Base-by-base conservation (phyloP, 1,140 invertebrate species). In the Drosophila pseudoananassae region DNA sequence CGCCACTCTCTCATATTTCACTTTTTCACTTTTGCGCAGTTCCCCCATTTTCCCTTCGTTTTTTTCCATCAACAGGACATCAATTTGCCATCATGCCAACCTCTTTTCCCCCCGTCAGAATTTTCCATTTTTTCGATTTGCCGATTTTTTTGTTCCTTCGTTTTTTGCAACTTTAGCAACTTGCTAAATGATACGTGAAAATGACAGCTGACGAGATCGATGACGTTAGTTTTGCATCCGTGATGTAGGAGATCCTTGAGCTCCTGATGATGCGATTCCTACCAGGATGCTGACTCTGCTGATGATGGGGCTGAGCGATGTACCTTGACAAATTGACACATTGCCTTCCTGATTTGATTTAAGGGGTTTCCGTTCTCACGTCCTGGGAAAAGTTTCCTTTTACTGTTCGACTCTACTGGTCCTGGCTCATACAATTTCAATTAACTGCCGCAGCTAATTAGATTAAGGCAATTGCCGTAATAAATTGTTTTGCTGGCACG, bases 181-280 rank as follows among this genome's bases (percentile, higher is more conserved):
- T 84, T 90, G 84, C 87, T 89, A 88, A 89, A 89, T 89, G 84
- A 89, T 89, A 89, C 85, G 85, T 89, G 85, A 89, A 89, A 89
- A 89, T 89, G 85, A 89, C 85, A 89, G 87, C 76, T 84, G 84
- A 89, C 85, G 85, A 89, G 85, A 89, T 89, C 85, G 85, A 89
- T 89, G 85, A 89, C 87, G 79, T 81, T 89, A 90, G 84, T 88
- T 88, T 89, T 88, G 72, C 83, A 83, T 84, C 71, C 72, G 47
- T 59, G 76, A 70, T 52, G 59, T 25, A 60, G 59, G 60, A 75
- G 71, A 70, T 56, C 51, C 69, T 51, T 33, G 68, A 73, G 38
- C 29, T 66, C 49, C 17, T 72, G 59, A 47, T 61, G 55, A 23
- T 59, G 57, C 49, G 61, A 68, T 53, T 56, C 17, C 33, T 51